phyloP scores from a whole-genome alignment of 1,140 invertebrate genomes.

The Adoxophyes honmai region DNA sequence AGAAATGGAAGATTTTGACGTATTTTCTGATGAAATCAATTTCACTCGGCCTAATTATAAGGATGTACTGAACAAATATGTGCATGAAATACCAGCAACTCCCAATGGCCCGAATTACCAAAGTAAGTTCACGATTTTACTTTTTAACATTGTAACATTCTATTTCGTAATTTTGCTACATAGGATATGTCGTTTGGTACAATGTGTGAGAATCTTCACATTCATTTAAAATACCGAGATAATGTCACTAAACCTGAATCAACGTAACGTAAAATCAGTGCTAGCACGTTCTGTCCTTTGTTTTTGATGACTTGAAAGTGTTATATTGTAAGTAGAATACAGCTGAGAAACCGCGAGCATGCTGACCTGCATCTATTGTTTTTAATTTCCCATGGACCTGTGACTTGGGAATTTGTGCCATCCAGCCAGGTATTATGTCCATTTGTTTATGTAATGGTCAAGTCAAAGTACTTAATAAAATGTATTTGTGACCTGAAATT shows the following conservation, averaged over 20 bases:
- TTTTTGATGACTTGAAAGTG: background rate
- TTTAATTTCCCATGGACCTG: slow-evolving; percentile 12
- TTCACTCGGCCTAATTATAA: slow-evolving; percentile 51
- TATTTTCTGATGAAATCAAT: slow-evolving; percentile 63
- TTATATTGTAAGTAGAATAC: background rate
- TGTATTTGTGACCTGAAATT: too few species aligned
- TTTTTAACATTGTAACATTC: background rate
- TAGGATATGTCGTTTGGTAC: background rate
- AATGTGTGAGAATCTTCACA: background rate
- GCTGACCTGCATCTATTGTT: slow-evolving; percentile 5
- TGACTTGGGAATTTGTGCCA: too few species aligned
- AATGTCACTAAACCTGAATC: background rate
- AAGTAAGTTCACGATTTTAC: slow-evolving; percentile 44
- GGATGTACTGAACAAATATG: slow-evolving; percentile 55
- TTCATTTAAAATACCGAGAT: slow-evolving; percentile 3
- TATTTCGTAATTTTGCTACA: background rate
- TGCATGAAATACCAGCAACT: slow-evolving; percentile 44
- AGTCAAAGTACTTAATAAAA: too few species aligned
- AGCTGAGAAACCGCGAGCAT: background rate
- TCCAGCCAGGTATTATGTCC: too few species aligned
- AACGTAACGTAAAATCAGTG: background rate
- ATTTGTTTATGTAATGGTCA: too few species aligned
- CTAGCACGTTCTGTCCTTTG: background rate
- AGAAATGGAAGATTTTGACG: slow-evolving; percentile 64
- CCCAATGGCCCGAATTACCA: slow-evolving; percentile 68